phyloP scores from a whole-genome alignment of 2,113 vertebrate genomes.

The Mastomys natalensis region DNA sequence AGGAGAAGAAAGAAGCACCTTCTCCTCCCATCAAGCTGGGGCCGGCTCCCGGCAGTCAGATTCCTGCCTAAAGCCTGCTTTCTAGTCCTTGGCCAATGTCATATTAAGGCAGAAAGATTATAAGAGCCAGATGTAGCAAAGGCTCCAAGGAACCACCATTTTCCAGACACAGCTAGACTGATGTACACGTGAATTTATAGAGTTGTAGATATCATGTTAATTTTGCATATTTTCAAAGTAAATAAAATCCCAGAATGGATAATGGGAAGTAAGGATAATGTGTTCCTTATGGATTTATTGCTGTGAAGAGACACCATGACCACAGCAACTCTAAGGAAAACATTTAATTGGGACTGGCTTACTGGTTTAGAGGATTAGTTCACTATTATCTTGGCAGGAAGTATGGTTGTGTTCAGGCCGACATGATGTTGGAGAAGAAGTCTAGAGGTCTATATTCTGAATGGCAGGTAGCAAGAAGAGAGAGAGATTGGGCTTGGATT shows the following conservation, averaged over 20 bases:
- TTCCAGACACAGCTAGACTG: neutral
- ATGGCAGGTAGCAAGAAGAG: neutral
- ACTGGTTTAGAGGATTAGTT: neutral
- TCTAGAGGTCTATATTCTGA: neutral
- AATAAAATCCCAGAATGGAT: neutral
- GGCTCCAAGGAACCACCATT: too few species aligned
- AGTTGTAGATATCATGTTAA: neutral
- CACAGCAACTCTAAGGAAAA: neutral
- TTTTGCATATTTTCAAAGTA: neutral
- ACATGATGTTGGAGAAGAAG: neutral
- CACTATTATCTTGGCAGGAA: neutral
- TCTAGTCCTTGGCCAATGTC: too few species aligned
- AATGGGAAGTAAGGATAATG: neutral
- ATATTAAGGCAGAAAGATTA: too few species aligned
- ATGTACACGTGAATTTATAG: neutral
- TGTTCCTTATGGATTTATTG: neutral
- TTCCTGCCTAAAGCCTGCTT: too few species aligned
- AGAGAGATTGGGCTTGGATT: neutral
- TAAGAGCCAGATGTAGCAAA: too few species aligned
- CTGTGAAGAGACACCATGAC: neutral
- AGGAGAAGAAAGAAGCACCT: too few species aligned
- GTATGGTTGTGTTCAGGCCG: neutral
- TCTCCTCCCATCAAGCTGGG: too few species aligned
- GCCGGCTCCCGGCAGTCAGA: too few species aligned
- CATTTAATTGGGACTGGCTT: neutral